Base-by-base conservation (phyloP, 2,888 invertebrate species). In the Balanococcus diminutus region DNA sequence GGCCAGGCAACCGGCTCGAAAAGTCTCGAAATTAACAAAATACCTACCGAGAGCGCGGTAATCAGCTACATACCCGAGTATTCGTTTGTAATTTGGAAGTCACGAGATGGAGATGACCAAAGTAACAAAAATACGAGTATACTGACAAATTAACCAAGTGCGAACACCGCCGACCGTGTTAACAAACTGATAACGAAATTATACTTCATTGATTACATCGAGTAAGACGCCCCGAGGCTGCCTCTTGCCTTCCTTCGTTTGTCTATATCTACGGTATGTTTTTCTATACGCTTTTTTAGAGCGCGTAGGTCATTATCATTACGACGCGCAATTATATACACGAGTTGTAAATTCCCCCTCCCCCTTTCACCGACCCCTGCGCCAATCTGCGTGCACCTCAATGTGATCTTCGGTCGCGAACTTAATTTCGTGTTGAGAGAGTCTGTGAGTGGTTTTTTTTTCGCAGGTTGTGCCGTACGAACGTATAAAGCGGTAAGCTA, bases 131-230 rank as follows among this genome's bases (percentile, higher is more conserved):
- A n/a, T n/a, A n/a, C n/a, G n/a, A n/a, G n/a, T n/a, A 75, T 75
- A 51, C 39, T 42, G 42, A 22, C 56, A 79, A 79, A 36, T 36
- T 36, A 56, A 79, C 36, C 36, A 16, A 31, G 32, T 36, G 32
- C 32, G 32, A 79, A 79, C 75, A 79, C 8, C 2, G 6, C n/a
- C n/a, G 19, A 28, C 75, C 75, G 36, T 83, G 83, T 83, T 83
- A 56, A 56, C 56, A 82, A 82, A 36, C 51, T 83, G 83, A 83
- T 83, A 83, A 83, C 83, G 83, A 83, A 83, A 83, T 83, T 51
- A 83, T 32, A 28, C 36, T 83, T 36, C 83, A 67, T 61, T 83
- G 83, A 83, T 83, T 83, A 82, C 67, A 79, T 79, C 75, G 75
- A 79, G 75, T 79, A 79, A 79, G 32, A 36, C 36, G 36, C 75